Evolutionary conservation across 2,888 invertebrate genomes (phyloP), one percentile per base, ranked within the genome.

Genomic region (Sminthurinus aureus): DNA sequence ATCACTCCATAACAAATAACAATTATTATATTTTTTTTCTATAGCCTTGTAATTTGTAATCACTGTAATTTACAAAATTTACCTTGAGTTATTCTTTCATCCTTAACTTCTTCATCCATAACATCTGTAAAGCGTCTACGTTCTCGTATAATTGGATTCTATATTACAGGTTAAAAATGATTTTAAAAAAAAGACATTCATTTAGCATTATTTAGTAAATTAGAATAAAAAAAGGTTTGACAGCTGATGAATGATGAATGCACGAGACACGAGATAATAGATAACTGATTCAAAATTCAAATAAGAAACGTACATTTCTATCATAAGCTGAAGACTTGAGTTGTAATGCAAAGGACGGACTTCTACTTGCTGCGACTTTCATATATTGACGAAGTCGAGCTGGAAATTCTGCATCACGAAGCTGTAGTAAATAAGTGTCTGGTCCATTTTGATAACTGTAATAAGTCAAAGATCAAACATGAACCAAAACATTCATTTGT

Each of bases 71-170:
- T 38, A 38, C 38, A 38, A 38, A 4, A 38, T 26, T 38, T 26
- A 79, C 96, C 83, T 79, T 83, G 92, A 69, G 94, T 94, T 89
- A 94, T 94, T 13, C 95, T 93, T 91, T 97, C 97, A 90, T 97
- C 97, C 89, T 96, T 96, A 85, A 97, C 97, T 91, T 97, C 97
- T 90, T 97, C 97, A 90, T 97, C 97, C 97, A 97, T 97, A 18
- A 97, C 94, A 90, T 97, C 97, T 0, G 96, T 96, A 91, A 97
- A 97, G 86, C 96, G 94, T 85, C 97, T 94, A 85, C 97, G 93
- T 91, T 97, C 97, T 79, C 95, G 94, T 89, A 97, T 96, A 64
- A 96, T 94, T 0, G 96, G 96, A 0, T 95, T 93, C 96, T 89
- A 84, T 6, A 26, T 38, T 38, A 38, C 38, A 38, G 38, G 38